A percentile compares a stretch with the other conserved stretches of the same genome.
These are phyloP conservation scores for Polypterus senegalus DNA, from an alignment of 2,113 vertebrate genomes.

Conservation along the genomic window DNA sequence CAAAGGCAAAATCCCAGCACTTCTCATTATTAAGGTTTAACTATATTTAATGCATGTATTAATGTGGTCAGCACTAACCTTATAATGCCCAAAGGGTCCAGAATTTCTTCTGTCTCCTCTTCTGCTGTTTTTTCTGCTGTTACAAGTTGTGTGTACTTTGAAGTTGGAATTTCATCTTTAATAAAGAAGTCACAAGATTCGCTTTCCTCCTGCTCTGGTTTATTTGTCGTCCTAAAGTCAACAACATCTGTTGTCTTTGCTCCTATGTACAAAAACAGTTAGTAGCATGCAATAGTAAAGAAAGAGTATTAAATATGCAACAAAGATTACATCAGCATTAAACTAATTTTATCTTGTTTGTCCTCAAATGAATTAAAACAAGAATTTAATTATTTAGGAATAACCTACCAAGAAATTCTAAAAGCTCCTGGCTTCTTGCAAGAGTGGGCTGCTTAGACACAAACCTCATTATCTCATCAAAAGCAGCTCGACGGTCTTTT, in stretches of 20 bases:
- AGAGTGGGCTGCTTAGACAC: constrained; percentile 52
- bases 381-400: neutral
- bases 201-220: constrained; percentile 28
- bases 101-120: constrained; percentile 46
- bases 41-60: too few species aligned
- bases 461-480: constrained; percentile 58
- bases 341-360: neutral
- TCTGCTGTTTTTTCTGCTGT: constrained; percentile 20
- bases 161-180: constrained; percentile 30
- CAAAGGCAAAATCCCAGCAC: too few species aligned
- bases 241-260: constrained; percentile 32
- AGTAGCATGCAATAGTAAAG: neutral
- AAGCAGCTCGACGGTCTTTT: constrained; percentile 50
- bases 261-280: constrained; percentile 37
- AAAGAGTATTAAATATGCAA: neutral
- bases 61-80: constrained; percentile 36
- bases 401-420: constrained; percentile 65
- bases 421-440: constrained; percentile 51
- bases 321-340: neutral
- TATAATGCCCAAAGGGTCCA: constrained; percentile 65
- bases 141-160: neutral
- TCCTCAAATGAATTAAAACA: neutral
- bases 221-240: constrained; percentile 36
- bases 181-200: constrained; percentile 56
- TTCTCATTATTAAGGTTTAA: too few species aligned